Percentiles rank a stretch among this genome's conserved stretches.
Conservation (phyloP, 2,113 vertebrate genomes). For the Lagenorhynchus albirostris region DNA sequence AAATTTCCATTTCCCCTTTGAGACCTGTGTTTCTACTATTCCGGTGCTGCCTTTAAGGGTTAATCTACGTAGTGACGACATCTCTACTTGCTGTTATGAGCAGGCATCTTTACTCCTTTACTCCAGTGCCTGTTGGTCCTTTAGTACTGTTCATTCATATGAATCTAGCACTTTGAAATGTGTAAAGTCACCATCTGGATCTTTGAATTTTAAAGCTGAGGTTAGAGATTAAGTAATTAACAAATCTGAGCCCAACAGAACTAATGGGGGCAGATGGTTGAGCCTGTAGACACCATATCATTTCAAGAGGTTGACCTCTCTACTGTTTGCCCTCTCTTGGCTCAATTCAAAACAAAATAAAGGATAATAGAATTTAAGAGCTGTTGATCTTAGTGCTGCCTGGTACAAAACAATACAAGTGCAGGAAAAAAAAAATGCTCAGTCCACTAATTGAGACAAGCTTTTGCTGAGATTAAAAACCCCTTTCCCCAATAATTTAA, state of each 20-base stretch:
- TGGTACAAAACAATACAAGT: background rate
- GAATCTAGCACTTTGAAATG: background rate
- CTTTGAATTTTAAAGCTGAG: background rate
- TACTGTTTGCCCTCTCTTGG: background rate
- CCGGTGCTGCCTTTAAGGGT: background rate
- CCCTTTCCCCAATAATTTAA: background rate
- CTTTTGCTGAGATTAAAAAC: background rate
- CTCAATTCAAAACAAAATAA: background rate
- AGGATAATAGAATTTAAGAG: background rate
- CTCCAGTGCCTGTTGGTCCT: background rate
- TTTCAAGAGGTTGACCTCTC: background rate
- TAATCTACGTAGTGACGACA: background rate
- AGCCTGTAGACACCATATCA: background rate
- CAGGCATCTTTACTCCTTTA: background rate
- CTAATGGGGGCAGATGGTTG: background rate
- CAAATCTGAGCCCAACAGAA: background rate
- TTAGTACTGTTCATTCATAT: background rate
- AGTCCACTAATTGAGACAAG: background rate
- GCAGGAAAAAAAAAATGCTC: background rate
- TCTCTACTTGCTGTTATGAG: background rate
- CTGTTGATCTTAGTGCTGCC: background rate
- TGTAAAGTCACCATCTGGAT: background rate
- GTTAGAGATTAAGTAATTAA: background rate
- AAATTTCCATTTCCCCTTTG: background rate
- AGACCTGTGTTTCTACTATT: background rate